Evolutionary conservation across 1,140 invertebrate species (phyloP), one percentile per base, ranked within the genome.

Genomic region (Drosophila neocordata): DNA sequence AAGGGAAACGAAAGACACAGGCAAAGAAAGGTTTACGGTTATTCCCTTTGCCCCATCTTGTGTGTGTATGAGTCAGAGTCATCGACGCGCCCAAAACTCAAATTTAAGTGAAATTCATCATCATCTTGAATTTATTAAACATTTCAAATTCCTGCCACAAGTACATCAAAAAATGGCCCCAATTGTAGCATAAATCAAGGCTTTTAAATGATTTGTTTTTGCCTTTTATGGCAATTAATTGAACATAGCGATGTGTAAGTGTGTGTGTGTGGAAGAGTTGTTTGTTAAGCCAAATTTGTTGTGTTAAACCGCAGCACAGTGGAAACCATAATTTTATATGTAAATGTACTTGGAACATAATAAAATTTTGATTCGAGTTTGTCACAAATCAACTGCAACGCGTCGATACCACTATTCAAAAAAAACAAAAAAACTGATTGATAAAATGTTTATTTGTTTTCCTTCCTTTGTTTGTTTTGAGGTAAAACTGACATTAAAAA

Each of bases 151-250:
- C 44, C 27, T 60, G 57, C 22, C 65, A 37, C 8, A 66, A 56
- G 58, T 55, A 7, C 35, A 12, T 20, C 13, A 24, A 41, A 60
- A 60, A 38, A 13, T 41, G 58, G 37, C 58, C 20, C 27, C 55
- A 57, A 57, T 24, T 60, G 58, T 24, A 13, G 27, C 20, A 31
- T 27, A 48, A 48, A 61, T 61, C 41, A 48, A 31, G 13, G 15
- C n/a, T 15, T 15, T 48, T 12, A 35, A 51, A 65, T 58, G 34
- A 63, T 58, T 38, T 57, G 64, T 41, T 53, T n/a, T 75, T 62
- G 53, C 73, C 73, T 63, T 75, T 75, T 69, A 75, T 63, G 73
- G 65, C 72, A 27, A 61, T 75, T 69, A 58, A 75, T 75, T 69
- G 55, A 75, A 74, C 20, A 38, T 12, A 15, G 31, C 12, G 22